Percentiles rank a stretch among this genome's conserved stretches.
Conservation (phyloP, 2,797 vertebrate genomes). For the Sebastes wilsoni region DNA sequence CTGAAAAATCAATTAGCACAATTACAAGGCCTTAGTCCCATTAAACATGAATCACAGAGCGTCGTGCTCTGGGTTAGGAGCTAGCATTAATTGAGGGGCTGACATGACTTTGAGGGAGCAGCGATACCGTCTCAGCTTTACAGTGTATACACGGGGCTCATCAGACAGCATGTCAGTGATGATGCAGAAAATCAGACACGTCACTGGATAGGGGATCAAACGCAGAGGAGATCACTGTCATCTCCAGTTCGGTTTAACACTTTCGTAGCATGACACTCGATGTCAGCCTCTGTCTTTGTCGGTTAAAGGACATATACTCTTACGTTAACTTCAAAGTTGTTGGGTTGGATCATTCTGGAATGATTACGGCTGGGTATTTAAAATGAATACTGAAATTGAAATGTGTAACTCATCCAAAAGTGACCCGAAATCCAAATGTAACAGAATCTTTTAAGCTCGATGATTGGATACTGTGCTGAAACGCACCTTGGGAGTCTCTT, state of each 20-base stretch:
- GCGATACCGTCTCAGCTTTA: constrained; percentile 13
- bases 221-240: constrained; percentile 1
- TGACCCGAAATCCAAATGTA: not conserved
- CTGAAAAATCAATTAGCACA: constrained; percentile 62
- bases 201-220: constrained; percentile 23
- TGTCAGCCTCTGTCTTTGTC: constrained; percentile 17
- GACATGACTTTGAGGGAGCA: constrained; percentile 38
- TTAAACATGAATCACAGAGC: constrained; percentile 51
- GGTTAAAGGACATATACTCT: not conserved
- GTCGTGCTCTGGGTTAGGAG: not conserved
- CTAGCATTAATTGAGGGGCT: constrained; percentile 38
- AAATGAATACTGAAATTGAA: not conserved
- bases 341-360: not conserved
- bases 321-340: not conserved
- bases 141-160: not conserved
- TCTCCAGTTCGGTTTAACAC: constrained; percentile 17
- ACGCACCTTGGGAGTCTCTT: not conserved
- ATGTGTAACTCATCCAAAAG: not conserved
- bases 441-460: not conserved
- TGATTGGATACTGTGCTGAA: not conserved
- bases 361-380: not conserved
- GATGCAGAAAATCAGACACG: constrained; percentile 23
- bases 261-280: not conserved
- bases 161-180: constrained; percentile 32
- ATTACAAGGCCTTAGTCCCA: constrained; percentile 39